Base-by-base conservation (phyloP, 1,140 invertebrate species). In the Babylonia areolata region DNA sequence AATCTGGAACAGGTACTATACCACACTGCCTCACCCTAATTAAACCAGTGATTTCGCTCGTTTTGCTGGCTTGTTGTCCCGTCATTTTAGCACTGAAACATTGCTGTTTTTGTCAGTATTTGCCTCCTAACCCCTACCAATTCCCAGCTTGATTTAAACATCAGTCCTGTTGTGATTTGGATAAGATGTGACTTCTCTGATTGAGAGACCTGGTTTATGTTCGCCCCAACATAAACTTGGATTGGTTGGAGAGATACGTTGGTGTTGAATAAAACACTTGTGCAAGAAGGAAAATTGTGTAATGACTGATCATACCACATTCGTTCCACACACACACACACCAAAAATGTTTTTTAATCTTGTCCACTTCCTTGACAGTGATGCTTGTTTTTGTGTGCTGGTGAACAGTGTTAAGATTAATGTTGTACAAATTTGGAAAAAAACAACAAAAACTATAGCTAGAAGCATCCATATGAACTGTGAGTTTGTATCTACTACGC, bases 21-120 rank as follows among this genome's bases (percentile, higher is more conserved):
- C 73, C 37, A 75, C 73, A 75, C 73, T 75, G 73, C 73, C 73
- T 75, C 73, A 75, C 33, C 73, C 73, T 75, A 37, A n/a, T n/a
- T n/a, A n/a, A 35, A 37, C 35, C 33, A 35, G 73, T 75, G 73
- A n/a, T 71, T 28, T 28, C 33, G 37, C 23, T 35, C 9, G 33
- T 23, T 75, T 37, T 75, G 73, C 73, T 35, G 73, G 73, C 33
- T 37, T 75, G 15, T 0, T 37, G 33, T 39, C 6, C 23, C 33
- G 9, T 75, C 15, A n/a, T 64, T 12, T 75, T 39, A 75, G 28
- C 73, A 75, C 28, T 37, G 73, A 37, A 20, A 39, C 1, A 33
- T 37, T 3, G 0, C 6, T 75, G 33, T 9, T 33, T 71, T 71
- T 71, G 5, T 12, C 28, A 71, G 28, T 71, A 71, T 9, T 20